phyloP scores from a whole-genome alignment of 2,888 invertebrate genomes.

The Parapristionchus giblindavisi region DNA sequence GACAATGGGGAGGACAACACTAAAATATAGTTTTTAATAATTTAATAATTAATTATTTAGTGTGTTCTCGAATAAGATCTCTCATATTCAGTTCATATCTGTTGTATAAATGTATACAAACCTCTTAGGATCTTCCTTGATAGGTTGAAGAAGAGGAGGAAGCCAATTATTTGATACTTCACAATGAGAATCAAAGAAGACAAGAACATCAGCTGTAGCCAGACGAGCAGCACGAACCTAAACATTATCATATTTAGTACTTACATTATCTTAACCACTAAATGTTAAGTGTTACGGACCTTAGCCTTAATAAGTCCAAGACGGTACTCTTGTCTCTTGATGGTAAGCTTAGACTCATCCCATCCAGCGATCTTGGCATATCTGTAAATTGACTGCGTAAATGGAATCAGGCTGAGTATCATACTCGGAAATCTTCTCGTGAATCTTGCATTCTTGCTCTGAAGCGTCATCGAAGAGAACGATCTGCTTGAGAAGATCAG shows the following conservation, averaged over 20 bases:
- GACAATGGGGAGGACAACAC: constrained; percentile 97
- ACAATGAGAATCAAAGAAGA: constrained; percentile 92
- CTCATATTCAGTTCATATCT: neutral
- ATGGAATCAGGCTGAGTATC: neutral
- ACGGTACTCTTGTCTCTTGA: constrained; percentile 51
- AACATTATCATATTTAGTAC: too few species aligned
- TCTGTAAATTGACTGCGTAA: constrained; percentile 40
- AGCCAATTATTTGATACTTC: constrained; percentile 98
- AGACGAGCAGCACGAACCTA: constrained; percentile 89
- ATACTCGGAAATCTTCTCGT: constrained; percentile 45
- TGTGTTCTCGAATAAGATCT: neutral
- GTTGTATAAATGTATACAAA: constrained; percentile 29
- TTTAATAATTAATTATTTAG: neutral
- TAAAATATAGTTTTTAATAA: constrained; percentile 54
- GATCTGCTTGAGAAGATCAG: constrained; percentile 64
- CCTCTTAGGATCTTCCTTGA: constrained; percentile 83
- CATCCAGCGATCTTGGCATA: constrained; percentile 53
- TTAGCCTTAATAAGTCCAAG: constrained; percentile 41
- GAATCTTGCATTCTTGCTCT: constrained; percentile 47
- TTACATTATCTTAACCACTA: neutral
- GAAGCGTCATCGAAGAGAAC: constrained; percentile 69
- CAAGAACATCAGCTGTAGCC: constrained; percentile 88
- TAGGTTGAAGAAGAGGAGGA: constrained; percentile 89
- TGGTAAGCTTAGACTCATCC: constrained; percentile 45
- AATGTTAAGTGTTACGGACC: constrained; percentile 74